Conservation (phyloP, 2,113 vertebrate genomes). For the Cepphus grylle region DNA sequence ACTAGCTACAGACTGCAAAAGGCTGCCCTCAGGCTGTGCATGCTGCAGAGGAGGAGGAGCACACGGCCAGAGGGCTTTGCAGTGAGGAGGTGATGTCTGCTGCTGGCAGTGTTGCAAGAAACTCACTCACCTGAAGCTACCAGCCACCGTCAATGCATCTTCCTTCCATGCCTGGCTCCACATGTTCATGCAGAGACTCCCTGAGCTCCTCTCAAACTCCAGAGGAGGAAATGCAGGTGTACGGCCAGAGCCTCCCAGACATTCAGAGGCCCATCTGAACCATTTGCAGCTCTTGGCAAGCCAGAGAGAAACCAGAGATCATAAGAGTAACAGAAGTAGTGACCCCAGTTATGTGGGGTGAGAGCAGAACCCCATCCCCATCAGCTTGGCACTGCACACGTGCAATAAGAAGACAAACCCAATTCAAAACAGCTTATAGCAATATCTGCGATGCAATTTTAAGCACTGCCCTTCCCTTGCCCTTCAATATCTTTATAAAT, state of each 20-base stretch:
- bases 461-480: slow-evolving; percentile 4
- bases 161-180: background rate
- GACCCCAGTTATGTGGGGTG: background rate
- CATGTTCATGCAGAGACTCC: background rate
- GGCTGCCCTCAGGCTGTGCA: background rate
- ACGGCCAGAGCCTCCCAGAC: background rate
- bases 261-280: background rate
- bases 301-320: background rate
- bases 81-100: background rate
- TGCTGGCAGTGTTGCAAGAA: background rate
- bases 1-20: background rate
- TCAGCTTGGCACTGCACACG: background rate
- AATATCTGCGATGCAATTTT: background rate
- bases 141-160: background rate
- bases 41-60: background rate
- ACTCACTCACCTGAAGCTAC: background rate
- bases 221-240: background rate
- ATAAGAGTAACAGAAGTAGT: background rate
- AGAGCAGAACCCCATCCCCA: background rate
- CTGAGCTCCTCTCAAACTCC: background rate
- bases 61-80: background rate
- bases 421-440: background rate
- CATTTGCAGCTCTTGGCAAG: background rate
- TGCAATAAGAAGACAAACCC: background rate
- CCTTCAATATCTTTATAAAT: slow-evolving; percentile 47